Evolutionary conservation across 2,113 vertebrate genomes (phyloP), one percentile per base, ranked within the genome.

Genomic region (Heterochromis multidens): DNA sequence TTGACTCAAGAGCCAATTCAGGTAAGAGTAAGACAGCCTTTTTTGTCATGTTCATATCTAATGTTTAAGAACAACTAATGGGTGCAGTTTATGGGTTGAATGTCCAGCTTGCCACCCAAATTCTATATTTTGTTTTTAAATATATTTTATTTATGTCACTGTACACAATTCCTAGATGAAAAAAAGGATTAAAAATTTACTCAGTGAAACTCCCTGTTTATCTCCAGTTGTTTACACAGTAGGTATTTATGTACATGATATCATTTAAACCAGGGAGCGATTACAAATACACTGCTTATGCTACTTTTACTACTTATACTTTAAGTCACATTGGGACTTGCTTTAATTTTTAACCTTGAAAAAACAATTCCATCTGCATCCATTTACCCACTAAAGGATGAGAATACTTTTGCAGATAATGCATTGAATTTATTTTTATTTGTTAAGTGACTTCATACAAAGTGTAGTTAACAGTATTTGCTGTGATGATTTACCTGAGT

Each of bases 1-100:
- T 89, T 99, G 93, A 98, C 95, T 9, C 98, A 98, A 93, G 97
- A 99, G 90, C 97, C 97, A 11, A 96, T 98, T 79, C 97, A 99
- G 97, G 98, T 99, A 96, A 84, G 91, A 84, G 16, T 14, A 13
- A 19, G n/a, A 14, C 8, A 33, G 27, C 10, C 70, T 7, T 5
- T 25, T 25, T 29, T 25, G 46, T 23, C 80, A 46, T 40, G 23
- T 31, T 49, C 25, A 21, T 72, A 72, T 52, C 17, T 67, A 67
- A 43, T 67, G n/a, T 67, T 67, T 67, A 46, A 43, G 23, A 67
- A 25, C n/a, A 46, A 67, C 37, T 67, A 13, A 67, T 67, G 16
- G 46, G 40, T 70, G 40, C 40, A 29, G 16, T 70, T 70, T 70
- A 46, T 46, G 65, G n/a, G n/a, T n/a, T 52, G 49, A 19, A 7